These are phyloP conservation scores for Agapornis canus DNA, from an alignment of 2,797 vertebrate species.

Conservation along the genomic window DNA sequence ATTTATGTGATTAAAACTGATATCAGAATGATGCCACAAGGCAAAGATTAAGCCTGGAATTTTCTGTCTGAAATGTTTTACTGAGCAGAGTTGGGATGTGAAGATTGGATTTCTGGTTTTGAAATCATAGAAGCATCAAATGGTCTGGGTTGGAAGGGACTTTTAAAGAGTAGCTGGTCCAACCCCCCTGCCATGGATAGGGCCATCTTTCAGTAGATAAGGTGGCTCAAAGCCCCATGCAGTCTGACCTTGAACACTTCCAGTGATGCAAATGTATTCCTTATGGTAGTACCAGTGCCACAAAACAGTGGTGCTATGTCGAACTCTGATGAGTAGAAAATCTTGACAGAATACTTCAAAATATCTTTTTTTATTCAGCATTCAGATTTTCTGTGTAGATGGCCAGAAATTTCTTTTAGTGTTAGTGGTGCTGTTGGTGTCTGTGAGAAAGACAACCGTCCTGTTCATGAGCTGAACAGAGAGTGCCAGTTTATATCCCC, in stretches of 20 bases:
- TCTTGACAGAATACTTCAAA: background rate
- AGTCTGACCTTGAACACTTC: background rate
- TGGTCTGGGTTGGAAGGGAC: background rate
- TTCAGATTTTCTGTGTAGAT: background rate
- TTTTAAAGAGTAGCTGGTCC: background rate
- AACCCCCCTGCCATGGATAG: no score
- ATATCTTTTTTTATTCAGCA: background rate
- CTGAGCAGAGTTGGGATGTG: background rate
- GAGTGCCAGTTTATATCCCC: background rate
- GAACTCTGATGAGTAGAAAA: background rate
- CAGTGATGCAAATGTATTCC: background rate
- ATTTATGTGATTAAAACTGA: background rate
- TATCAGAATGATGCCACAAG: background rate
- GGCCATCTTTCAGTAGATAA: background rate
- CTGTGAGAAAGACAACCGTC: background rate
- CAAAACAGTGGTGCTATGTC: background rate
- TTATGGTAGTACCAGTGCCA: background rate
- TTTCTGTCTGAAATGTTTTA: background rate
- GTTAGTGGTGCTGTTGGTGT: background rate
- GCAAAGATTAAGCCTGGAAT: background rate
- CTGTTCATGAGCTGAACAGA: background rate
- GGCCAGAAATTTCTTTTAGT: background rate
- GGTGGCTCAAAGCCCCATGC: rapidly evolving
- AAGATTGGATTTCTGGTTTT: background rate
- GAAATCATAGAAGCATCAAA: background rate